Conservation (phyloP, 2,113 vertebrate species). For the Genyomyrus donnyi region DNA sequence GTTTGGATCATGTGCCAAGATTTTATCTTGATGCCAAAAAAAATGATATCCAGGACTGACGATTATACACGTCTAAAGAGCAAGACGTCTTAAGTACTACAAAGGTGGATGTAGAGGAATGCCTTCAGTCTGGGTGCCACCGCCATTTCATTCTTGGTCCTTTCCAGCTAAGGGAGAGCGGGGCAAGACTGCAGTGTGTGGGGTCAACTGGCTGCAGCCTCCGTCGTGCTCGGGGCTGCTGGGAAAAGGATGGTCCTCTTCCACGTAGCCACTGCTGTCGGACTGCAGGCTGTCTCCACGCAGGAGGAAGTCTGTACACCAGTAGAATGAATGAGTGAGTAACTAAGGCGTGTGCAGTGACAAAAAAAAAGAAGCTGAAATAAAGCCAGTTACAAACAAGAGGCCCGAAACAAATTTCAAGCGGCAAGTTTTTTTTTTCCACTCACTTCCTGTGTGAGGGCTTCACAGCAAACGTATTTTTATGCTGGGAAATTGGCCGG, state of each 20-base stretch:
- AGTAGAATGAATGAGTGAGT: not conserved
- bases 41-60: not conserved
- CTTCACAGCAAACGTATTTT: not conserved
- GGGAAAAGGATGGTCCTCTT: slow-evolving; percentile 43
- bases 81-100: not conserved
- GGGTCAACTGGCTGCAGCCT: not conserved
- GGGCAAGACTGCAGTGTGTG: not conserved
- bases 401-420: not conserved
- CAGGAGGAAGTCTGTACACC: slow-evolving; percentile 40
- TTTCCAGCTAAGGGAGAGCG: not conserved
- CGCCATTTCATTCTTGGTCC: not conserved
- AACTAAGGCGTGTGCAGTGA: not conserved
- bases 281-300: slow-evolving; percentile 65
- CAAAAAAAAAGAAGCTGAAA: not conserved
- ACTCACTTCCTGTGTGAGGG: not conserved
- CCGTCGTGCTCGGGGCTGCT: not conserved
- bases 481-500: not conserved
- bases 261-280: slow-evolving; percentile 64
- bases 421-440: not conserved
- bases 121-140: not conserved
- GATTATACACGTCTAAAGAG: not conserved
- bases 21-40: not conserved
- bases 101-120: not conserved
- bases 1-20: not conserved
- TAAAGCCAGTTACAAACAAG: not conserved